Evolutionary conservation across 2,113 vertebrate genomes (phyloP).

Genomic region (Phylloscopus trochilus): DNA sequence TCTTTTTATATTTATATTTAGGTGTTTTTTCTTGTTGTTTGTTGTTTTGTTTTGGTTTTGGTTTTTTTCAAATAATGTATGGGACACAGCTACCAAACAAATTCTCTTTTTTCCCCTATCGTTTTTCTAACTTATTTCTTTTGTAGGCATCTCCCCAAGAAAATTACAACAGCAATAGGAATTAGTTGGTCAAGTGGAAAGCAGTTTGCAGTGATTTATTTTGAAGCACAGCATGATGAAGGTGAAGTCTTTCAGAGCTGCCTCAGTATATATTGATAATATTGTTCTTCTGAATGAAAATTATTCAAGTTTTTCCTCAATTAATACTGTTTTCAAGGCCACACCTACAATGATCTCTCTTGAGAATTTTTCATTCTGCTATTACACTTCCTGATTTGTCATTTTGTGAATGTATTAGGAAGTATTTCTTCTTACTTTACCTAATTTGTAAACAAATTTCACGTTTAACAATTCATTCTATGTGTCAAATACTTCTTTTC

Average conservation of each 20-base stretch:
- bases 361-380: not conserved
- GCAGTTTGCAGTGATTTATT: not conserved
- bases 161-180: not conserved
- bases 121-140: not conserved
- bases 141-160: not conserved
- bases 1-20: not conserved
- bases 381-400: not conserved
- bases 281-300: not conserved
- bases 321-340: not conserved
- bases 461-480: not conserved
- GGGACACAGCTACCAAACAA: not conserved
- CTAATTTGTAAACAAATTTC: not conserved
- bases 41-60: not conserved
- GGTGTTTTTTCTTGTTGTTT: too few relatives aligned
- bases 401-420: not conserved
- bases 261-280: not conserved
- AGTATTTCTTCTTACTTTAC: not conserved
- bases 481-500: not conserved
- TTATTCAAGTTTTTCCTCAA: not conserved
- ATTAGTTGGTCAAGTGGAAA: not conserved
- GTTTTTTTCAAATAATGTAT: fast-evolving
- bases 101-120: fast-evolving
- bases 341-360: not conserved
- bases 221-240: not conserved
- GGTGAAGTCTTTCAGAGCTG: not conserved